A percentile compares a stretch with the other conserved stretches of the same genome.
phyloP scores from a whole-genome alignment of 1,140 invertebrate genomes.

The Temnothorax nylanderi region DNA sequence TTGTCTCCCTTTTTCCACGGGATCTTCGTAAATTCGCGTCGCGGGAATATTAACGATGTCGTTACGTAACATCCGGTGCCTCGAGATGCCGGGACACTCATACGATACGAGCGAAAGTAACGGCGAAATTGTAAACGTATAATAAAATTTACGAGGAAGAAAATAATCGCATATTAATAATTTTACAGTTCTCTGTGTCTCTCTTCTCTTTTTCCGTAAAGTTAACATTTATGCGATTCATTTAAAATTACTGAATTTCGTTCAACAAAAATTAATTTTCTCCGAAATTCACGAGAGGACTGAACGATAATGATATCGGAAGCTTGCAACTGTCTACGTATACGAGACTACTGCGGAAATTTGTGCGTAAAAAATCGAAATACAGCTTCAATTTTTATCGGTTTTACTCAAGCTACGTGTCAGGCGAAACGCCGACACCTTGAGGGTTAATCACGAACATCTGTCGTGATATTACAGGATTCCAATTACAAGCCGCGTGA shows the following conservation, averaged over 20 bases:
- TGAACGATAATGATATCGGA: neutral
- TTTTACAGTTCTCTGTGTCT: neutral
- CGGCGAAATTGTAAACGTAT: neutral
- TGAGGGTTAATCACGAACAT: conserved; percentile 32
- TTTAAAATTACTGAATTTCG: neutral
- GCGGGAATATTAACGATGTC: conserved; percentile 20
- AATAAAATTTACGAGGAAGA: neutral
- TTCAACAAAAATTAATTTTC: neutral
- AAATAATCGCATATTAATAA: neutral
- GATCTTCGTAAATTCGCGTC: conserved; percentile 6
- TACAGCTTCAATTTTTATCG: conserved; percentile 10
- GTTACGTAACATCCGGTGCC: conserved; percentile 25
- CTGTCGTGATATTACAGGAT: conserved; percentile 44
- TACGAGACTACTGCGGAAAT: neutral
- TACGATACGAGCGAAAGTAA: conserved; percentile 24
- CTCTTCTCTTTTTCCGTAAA: neutral
- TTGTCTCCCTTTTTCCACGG: conserved; percentile 35
- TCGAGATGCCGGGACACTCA: neutral
- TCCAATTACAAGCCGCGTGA: conserved; percentile 40
- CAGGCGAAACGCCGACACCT: neutral
- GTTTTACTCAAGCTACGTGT: neutral
- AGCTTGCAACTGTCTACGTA: neutral
- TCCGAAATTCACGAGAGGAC: neutral
- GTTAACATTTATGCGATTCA: neutral
- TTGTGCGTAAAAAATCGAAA: neutral